These are phyloP conservation scores for Dendroctonus valens DNA, from an alignment of 1,140 invertebrate genomes.

Conservation along the genomic window DNA sequence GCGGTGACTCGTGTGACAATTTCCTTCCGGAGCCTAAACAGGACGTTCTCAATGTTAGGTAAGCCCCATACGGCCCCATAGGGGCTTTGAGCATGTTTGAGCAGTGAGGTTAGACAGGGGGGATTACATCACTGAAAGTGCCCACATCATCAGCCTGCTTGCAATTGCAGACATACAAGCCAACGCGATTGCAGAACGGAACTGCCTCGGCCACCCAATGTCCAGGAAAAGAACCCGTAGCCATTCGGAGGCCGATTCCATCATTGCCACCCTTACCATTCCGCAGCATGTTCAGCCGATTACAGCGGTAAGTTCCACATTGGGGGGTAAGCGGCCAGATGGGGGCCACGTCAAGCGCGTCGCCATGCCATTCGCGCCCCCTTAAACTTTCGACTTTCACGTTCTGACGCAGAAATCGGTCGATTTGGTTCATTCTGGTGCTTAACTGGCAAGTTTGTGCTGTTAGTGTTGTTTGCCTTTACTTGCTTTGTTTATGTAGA, in stretches of 20 bases:
- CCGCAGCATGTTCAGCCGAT: slow-evolving; percentile 37
- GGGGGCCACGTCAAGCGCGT: no score
- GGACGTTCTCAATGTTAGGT: slow-evolving; percentile 41
- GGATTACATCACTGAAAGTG: slow-evolving; percentile 8
- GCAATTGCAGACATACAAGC: slow-evolving; percentile 38
- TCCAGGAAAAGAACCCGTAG: slow-evolving; percentile 49
- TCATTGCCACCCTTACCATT: slow-evolving; percentile 3
- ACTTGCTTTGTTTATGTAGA: no score
- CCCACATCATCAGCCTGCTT: no score
- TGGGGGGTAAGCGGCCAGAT: no score
- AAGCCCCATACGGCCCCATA: slow-evolving; percentile 11
- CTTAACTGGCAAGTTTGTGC: no score
- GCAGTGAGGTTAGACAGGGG: background rate
- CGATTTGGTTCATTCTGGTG: no score
- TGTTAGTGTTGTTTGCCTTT: no score
- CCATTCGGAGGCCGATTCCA: slow-evolving; percentile 43
- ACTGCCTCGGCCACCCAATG: slow-evolving; percentile 37
- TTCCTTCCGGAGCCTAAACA: slow-evolving; percentile 14
- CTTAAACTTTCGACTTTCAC: background rate
- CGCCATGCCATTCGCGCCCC: no score
- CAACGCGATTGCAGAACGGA: background rate
- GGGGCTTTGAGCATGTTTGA: no score
- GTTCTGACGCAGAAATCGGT: background rate
- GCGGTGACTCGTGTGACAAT: background rate
- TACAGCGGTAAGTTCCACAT: slow-evolving; percentile 35